Conservation (phyloP, 2,113 vertebrate genomes). For the Pollimyrus isidori region DNA sequence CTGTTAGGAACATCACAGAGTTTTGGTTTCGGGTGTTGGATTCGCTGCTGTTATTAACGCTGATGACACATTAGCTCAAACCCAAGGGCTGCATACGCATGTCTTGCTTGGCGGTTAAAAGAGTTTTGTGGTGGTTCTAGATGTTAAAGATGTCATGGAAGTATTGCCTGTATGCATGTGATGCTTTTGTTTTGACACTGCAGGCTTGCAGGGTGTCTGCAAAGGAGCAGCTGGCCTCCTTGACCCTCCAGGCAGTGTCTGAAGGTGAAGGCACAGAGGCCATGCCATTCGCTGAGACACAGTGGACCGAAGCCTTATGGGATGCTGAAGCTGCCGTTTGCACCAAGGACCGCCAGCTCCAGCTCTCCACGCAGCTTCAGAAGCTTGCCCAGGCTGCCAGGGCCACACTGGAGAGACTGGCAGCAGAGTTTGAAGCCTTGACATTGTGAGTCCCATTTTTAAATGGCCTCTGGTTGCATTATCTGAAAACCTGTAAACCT, state of each 20-base stretch:
- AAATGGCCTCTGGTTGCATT: background rate
- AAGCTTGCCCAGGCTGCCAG: constrained; percentile 48
- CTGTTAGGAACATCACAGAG: background rate
- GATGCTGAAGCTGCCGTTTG: constrained; percentile 61
- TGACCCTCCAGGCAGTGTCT: constrained; percentile 31
- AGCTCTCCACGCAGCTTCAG: constrained; percentile 63
- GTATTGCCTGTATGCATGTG: background rate
- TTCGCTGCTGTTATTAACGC: background rate
- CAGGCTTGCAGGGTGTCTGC: constrained; percentile 47
- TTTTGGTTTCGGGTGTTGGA: background rate
- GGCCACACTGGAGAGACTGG: constrained; percentile 54
- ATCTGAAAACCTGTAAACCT: background rate
- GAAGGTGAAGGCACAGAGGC: constrained; percentile 17
- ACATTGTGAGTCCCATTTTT: constrained; percentile 65
- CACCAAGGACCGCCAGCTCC: constrained; percentile 62
- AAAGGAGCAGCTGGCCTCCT: constrained; percentile 31
- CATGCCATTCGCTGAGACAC: constrained; percentile 32
- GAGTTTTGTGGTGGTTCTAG: background rate
- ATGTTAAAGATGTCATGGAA: background rate
- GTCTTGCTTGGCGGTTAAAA: background rate
- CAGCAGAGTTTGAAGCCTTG: constrained; percentile 62
- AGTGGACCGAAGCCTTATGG: constrained; percentile 65
- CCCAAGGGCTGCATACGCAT: background rate
- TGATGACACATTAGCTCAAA: background rate
- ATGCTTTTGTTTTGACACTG: background rate